Percentiles rank a stretch among this genome's conserved stretches.
These are phyloP conservation scores for Pangasius larnaudii DNA, from an alignment of 2,797 vertebrate genomes.

Conservation along the genomic window DNA sequence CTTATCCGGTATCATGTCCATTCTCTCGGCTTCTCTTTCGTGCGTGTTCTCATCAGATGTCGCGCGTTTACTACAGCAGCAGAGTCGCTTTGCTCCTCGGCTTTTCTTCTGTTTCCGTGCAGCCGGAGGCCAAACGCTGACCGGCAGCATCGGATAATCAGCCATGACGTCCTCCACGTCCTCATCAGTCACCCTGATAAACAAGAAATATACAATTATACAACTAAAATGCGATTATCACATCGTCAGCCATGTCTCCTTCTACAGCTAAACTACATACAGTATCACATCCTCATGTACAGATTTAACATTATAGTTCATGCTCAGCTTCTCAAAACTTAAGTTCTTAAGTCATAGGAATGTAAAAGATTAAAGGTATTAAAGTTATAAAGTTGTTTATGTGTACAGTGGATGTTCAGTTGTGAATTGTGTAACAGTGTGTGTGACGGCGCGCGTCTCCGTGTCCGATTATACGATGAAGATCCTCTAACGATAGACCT, in stretches of 20 bases:
- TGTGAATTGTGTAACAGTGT: too few relatives aligned
- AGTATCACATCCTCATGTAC: neutral
- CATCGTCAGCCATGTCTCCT: neutral
- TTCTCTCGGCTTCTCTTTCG: neutral
- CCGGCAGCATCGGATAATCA: conserved; percentile 13
- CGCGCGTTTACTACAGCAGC: conserved; percentile 26
- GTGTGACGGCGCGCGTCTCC: too few relatives aligned
- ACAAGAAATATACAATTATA: neutral
- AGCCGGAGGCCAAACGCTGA: conserved; percentile 50
- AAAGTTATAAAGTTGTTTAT: neutral
- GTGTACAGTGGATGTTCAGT: neutral
- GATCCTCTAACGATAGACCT: too few relatives aligned
- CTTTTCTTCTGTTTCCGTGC: conserved; percentile 31
- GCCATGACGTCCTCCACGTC: conserved; percentile 28
- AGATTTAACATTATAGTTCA: too few relatives aligned
- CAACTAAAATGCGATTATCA: neutral
- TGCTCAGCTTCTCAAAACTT: too few relatives aligned
- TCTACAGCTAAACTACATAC: neutral
- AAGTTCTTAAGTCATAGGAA: too few relatives aligned
- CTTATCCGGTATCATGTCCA: neutral
- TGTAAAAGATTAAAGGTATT: too few relatives aligned
- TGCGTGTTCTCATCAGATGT: neutral
- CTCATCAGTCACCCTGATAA: conserved; percentile 47
- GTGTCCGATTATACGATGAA: too few relatives aligned
- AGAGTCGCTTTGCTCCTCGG: neutral